Percentiles rank a stretch among this genome's conserved stretches.
These are phyloP conservation scores for Bovichtus variegatus DNA, from an alignment of 2,797 vertebrate genomes.

Conservation along the genomic window DNA sequence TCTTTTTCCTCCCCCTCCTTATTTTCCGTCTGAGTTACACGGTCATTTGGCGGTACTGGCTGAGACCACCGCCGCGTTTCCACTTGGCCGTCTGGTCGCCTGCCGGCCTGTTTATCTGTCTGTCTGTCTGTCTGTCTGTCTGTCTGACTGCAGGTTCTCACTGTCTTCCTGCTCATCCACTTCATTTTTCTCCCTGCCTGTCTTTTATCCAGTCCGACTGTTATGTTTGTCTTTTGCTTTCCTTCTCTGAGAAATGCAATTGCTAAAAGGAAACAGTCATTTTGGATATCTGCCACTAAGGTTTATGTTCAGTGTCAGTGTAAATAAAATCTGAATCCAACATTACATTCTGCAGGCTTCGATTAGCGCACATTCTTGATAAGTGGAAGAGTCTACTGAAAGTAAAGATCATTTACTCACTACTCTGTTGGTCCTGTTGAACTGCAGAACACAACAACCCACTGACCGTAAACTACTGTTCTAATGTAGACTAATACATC, in stretches of 20 bases:
- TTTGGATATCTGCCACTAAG: neutral
- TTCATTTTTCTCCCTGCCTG: constrained; percentile 54
- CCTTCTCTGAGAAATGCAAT: neutral
- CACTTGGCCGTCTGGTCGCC: constrained; percentile 68
- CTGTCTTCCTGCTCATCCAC: constrained; percentile 36
- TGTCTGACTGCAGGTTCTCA: constrained; percentile 57
- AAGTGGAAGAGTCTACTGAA: neutral
- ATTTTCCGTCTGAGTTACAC: constrained; percentile 82
- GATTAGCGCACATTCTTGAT: neutral
- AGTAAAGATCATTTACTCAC: neutral
- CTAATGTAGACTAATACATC: neutral
- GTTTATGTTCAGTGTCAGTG: neutral
- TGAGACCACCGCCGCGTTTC: constrained; percentile 78
- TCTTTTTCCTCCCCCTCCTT: constrained; percentile 68
- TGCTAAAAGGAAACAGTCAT: neutral
- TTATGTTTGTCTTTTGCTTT: constrained; percentile 10
- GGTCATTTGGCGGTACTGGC: constrained; percentile 72
- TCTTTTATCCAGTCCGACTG: constrained; percentile 37
- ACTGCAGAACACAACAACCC: neutral
- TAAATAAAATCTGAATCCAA: neutral
- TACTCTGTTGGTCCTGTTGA: neutral
- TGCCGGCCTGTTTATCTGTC: constrained; percentile 57
- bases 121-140: constrained; percentile 54
- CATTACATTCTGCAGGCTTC: neutral
- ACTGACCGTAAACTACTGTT: neutral